Evolutionary conservation across 2,797 vertebrate genomes (phyloP).

Genomic region (Harpia harpyja): DNA sequence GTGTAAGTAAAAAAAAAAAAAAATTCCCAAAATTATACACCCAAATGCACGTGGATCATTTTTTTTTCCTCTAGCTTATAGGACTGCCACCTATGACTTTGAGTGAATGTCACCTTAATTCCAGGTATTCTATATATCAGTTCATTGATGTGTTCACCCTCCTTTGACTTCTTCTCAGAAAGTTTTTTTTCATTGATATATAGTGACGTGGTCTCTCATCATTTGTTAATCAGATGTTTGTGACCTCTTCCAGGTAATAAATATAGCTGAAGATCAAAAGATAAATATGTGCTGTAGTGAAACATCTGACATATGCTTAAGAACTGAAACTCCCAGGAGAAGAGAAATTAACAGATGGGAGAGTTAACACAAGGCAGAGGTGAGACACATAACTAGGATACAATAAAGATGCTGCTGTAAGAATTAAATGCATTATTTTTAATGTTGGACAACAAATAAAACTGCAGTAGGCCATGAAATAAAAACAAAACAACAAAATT

Average conservation of each 20-base stretch:
- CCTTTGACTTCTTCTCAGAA: not conserved
- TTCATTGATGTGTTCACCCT: not conserved
- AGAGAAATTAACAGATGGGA: not conserved
- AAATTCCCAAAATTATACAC: not conserved
- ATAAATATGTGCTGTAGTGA: not conserved
- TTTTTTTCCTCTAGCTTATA: not conserved
- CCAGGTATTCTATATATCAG: not conserved
- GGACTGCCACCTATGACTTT: not conserved
- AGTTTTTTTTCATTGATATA: not conserved
- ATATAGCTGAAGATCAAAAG: not conserved
- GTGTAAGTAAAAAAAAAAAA: not conserved
- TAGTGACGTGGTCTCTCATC: not conserved
- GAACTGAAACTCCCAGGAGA: not conserved
- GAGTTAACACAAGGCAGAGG: not conserved
- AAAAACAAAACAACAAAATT: not conserved
- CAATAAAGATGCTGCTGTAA: not conserved
- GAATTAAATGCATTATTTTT: not conserved
- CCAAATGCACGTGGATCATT: not conserved
- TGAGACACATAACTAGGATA: not conserved
- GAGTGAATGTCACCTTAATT: not conserved
- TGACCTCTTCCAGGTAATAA: not conserved
- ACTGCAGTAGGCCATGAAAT: not conserved
- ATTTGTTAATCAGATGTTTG: not conserved
- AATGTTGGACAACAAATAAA: not conserved
- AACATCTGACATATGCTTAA: not conserved